These are phyloP conservation scores for Cervus canadensis DNA, from an alignment of 2,113 vertebrate species.

Conservation along the genomic window DNA sequence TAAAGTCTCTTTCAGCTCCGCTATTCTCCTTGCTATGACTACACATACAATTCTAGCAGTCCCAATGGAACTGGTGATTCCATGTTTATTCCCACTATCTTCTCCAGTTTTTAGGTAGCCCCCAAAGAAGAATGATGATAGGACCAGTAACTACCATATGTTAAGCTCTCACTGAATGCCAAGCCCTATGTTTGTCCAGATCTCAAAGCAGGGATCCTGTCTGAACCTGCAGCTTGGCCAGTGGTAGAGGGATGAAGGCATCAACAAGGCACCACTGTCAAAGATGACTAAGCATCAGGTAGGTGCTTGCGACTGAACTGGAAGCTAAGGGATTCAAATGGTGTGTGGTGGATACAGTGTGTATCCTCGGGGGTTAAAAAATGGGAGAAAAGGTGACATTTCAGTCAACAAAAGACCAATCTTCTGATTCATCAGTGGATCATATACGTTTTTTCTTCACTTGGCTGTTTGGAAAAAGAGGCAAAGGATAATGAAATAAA, in stretches of 20 bases:
- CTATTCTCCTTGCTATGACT: background rate
- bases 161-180: background rate
- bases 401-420: conserved; percentile 9
- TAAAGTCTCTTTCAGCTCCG: background rate
- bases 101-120: background rate
- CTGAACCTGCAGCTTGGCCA: background rate
- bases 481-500: conserved; percentile 23
- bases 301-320: background rate
- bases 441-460: conserved; percentile 8
- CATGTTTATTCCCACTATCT: background rate
- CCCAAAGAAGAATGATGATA: background rate
- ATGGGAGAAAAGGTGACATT: background rate
- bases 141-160: background rate
- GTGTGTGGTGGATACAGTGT: background rate
- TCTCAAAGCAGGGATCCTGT: background rate
- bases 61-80: background rate
- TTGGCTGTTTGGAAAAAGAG: conserved; percentile 28
- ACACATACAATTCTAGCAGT: background rate
- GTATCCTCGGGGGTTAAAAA: background rate
- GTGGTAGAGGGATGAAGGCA: background rate
- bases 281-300: conserved; percentile 21
- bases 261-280: background rate
- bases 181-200: background rate
- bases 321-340: background rate
- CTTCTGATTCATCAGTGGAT: background rate